Percentiles rank a stretch among this genome's conserved stretches.
These are phyloP conservation scores for Ooceraea biroi DNA, from an alignment of 1,140 invertebrate genomes.

Conservation along the genomic window DNA sequence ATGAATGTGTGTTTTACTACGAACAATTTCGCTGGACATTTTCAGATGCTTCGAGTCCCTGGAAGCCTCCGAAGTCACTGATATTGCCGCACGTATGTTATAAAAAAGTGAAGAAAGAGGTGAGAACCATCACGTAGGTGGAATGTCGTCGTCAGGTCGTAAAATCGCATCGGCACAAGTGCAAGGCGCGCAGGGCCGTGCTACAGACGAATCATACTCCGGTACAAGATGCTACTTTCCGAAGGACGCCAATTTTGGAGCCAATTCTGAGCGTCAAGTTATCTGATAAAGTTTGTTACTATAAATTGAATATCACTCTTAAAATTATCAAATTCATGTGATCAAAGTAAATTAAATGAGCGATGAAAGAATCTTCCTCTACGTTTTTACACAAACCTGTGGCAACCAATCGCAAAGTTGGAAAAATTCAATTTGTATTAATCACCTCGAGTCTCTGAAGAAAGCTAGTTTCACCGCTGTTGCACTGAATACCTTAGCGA, in stretches of 20 bases:
- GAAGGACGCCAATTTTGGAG: background rate
- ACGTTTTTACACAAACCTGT: background rate
- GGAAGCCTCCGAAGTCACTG: background rate
- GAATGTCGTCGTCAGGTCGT: constrained; percentile 63
- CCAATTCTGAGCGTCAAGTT: background rate
- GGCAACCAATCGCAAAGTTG: background rate
- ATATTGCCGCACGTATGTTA: background rate
- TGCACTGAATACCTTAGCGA: background rate
- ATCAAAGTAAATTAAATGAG: background rate
- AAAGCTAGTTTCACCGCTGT: background rate
- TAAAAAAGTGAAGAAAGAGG: constrained; percentile 42
- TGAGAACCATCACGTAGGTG: constrained; percentile 32
- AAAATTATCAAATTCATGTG: background rate
- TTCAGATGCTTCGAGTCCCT: background rate
- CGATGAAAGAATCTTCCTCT: background rate
- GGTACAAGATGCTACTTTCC: background rate
- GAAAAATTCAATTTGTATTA: constrained; percentile 23
- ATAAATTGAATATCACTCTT: background rate
- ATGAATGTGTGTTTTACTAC: constrained; percentile 3
- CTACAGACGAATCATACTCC: background rate
- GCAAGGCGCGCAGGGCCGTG: background rate
- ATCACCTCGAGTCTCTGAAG: constrained; percentile 23
- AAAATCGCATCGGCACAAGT: constrained; percentile 58
- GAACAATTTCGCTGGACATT: background rate
- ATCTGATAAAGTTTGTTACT: background rate